These are phyloP conservation scores for Sinotaia quadrata DNA, from an alignment of 2,888 invertebrate genomes.

Conservation along the genomic window DNA sequence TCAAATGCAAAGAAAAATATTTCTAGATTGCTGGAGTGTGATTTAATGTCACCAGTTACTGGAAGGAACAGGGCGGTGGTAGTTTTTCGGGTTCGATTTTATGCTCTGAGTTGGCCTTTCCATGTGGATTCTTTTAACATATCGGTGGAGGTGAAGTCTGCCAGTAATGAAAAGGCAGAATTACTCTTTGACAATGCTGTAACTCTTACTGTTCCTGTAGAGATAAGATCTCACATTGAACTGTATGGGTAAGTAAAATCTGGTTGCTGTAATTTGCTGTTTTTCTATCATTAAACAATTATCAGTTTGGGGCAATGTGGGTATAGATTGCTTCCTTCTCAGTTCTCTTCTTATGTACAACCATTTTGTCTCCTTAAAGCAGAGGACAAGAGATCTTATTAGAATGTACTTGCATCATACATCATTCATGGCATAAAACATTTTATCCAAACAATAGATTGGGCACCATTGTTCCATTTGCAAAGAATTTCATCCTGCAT, in stretches of 20 bases:
- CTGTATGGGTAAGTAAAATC: constrained; percentile 50
- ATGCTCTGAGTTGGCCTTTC: constrained; percentile 31
- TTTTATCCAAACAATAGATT: too few species aligned
- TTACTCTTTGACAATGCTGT: constrained; percentile 35
- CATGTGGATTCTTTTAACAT: constrained; percentile 34
- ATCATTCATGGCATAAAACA: too few species aligned
- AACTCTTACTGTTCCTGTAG: constrained; percentile 35
- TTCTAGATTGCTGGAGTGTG: constrained; percentile 30
- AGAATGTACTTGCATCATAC: too few species aligned
- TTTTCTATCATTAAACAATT: too few species aligned
- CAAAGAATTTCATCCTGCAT: too few species aligned
- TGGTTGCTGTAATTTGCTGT: too few species aligned
- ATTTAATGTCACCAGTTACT: constrained; percentile 33
- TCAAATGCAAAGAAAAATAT: constrained; percentile 5
- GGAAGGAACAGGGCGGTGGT: constrained; percentile 30
- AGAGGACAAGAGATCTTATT: too few species aligned
- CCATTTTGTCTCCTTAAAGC: too few species aligned
- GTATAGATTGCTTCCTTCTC: too few species aligned
- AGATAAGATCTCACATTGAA: constrained; percentile 37
- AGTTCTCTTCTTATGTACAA: too few species aligned
- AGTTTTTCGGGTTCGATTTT: constrained; percentile 35
- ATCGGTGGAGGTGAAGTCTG: constrained; percentile 37
- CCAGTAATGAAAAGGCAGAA: constrained; percentile 32
- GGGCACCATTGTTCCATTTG: too few species aligned
- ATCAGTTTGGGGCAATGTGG: too few species aligned